Conservation (phyloP, 2,888 invertebrate species). For the Serripes groenlandicus region DNA sequence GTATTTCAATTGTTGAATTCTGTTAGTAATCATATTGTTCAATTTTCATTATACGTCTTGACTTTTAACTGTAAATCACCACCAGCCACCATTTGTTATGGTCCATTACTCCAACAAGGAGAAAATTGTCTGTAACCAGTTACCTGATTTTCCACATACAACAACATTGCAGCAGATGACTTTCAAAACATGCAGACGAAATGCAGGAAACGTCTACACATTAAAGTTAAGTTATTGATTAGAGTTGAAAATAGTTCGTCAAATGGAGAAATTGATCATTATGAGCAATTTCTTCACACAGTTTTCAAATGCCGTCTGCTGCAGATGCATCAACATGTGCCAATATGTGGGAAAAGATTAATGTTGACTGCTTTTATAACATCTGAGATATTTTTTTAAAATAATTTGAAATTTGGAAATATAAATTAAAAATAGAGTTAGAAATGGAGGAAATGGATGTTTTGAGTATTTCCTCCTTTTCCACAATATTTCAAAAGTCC, state of each 20-base stretch:
- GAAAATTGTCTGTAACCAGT: too few species aligned
- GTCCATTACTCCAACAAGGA: too few species aligned
- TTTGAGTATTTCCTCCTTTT: slow-evolving; percentile 4
- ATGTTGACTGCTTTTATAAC: not conserved
- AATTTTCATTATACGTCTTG: too few species aligned
- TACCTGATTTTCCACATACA: too few species aligned
- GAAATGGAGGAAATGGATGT: not conserved
- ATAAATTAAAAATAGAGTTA: not conserved
- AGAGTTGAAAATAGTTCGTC: not conserved
- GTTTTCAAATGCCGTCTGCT: not conserved
- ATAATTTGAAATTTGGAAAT: not conserved
- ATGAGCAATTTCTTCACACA: not conserved
- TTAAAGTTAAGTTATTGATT: not conserved
- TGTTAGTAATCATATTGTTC: slow-evolving; percentile 2
- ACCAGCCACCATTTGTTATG: too few species aligned
- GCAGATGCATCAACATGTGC: not conserved
- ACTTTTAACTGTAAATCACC: too few species aligned
- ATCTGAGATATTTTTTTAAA: not conserved
- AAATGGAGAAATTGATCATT: not conserved
- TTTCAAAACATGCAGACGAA: too few species aligned
- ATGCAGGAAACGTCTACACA: too few species aligned
- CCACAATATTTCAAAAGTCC: slow-evolving; percentile 3
- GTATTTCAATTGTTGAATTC: not conserved
- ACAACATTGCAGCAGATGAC: too few species aligned
- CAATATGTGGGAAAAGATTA: not conserved